Evolutionary conservation across 2,888 invertebrate species (phyloP).

Genomic region (Scaptomyza caliginosa): DNA sequence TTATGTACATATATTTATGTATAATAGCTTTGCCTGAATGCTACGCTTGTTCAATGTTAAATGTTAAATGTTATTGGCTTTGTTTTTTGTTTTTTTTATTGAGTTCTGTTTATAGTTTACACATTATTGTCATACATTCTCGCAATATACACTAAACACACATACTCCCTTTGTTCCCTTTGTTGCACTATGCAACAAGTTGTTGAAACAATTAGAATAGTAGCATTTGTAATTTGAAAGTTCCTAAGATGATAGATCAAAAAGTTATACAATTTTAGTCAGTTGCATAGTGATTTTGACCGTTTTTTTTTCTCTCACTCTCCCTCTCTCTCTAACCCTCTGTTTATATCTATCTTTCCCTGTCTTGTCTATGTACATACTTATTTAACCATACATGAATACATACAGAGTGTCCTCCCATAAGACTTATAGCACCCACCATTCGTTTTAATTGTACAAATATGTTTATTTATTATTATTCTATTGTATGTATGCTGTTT

Average conservation of each 20-base stretch:
- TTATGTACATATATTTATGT: slow-evolving; percentile 13
- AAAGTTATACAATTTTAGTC: background rate
- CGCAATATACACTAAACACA: background rate
- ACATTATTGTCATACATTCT: slow-evolving; percentile 7
- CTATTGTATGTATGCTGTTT: background rate
- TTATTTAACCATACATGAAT: slow-evolving; percentile 6
- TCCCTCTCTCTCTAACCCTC: background rate
- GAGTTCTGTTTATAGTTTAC: slow-evolving; percentile 11
- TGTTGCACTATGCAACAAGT: slow-evolving; percentile 9
- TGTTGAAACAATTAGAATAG: background rate
- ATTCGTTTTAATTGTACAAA: slow-evolving; percentile 8
- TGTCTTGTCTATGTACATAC: slow-evolving; percentile 12
- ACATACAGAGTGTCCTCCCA: background rate
- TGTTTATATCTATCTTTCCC: background rate
- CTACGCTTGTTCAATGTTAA: slow-evolving; percentile 41
- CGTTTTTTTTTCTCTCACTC: slow-evolving; percentile 7
- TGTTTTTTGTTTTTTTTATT: background rate
- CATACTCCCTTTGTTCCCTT: background rate
- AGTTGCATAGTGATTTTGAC: slow-evolving; percentile 14
- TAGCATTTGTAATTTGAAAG: no score
- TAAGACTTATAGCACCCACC: background rate
- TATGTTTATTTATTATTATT: background rate
- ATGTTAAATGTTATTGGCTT: slow-evolving; percentile 31
- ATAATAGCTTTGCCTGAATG: slow-evolving; percentile 42
- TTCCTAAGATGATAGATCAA: no score